Evolutionary conservation across 2,888 invertebrate species (phyloP), one percentile per base, ranked within the genome.

Genomic region (Drosophila anceps): DNA sequence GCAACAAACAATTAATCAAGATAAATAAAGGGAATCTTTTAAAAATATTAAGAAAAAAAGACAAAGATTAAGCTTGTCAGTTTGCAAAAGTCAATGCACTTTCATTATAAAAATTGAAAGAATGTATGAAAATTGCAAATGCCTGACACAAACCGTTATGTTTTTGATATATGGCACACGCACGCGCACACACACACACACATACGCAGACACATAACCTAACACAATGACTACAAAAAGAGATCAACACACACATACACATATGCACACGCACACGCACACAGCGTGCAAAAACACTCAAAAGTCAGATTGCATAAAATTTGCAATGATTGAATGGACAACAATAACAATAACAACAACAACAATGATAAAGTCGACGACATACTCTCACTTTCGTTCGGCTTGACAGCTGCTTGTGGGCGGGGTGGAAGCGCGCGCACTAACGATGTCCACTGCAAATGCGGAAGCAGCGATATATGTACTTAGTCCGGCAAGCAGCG

Each of bases 251-350:
- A 55, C 61, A 29, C 15, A 24, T 15, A 7, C 44, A 24, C 4
- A 63, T 76, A 39, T 50, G 46, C 60, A 18, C 39, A 9, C 44
- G 24, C 13, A 13, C 31, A 35, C 70, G 33, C 57, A 58, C 54
- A 66, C 31, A 27, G 35, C 29, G 39, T 43, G 41, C 20, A 41
- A 53, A 70, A 68, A 59, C 53, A 75, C 66, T 70, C 60, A 65
- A 69, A 74, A 73, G 63, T 53, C 86, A 82, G 82, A 87, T 84
- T 89, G 84, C 84, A 84, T 84, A 89, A 89, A 90, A 88, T 88
- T 82, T 88, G 83, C 79, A 85, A 75, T 88, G 88, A 88, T 86
- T 85, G 81, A 85, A 78, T 76, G 88, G 67, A 62, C 73, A 71
- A 73, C 66, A 58, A 65, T 55, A 71, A 68, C 57, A 46, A 54